Evolutionary conservation across 2,113 vertebrate species (phyloP).

Genomic region (Bettongia penicillata): DNA sequence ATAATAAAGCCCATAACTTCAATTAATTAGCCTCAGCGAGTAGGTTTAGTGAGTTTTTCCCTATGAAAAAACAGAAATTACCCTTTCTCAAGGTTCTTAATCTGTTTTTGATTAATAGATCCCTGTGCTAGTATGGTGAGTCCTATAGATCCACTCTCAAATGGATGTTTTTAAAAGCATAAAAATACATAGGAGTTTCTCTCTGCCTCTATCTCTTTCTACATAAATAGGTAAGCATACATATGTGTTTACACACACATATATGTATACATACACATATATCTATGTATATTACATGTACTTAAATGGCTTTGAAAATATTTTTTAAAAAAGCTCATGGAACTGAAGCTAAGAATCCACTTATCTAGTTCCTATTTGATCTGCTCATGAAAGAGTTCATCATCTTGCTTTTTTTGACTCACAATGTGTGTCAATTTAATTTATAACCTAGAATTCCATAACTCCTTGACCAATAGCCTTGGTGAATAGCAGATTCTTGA

Average conservation of each 20-base stretch:
- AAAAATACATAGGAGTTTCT: not conserved
- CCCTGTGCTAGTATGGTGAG: not conserved
- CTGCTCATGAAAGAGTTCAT: not conserved
- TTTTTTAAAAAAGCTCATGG: not conserved
- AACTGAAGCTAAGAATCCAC: not conserved
- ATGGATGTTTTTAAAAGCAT: not conserved
- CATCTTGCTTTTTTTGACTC: not conserved
- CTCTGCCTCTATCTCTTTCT: no score
- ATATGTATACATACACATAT: no score
- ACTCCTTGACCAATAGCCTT: not conserved
- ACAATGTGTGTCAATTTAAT: not conserved
- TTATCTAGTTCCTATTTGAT: not conserved
- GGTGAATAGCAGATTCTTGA: not conserved
- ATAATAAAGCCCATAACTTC: not conserved
- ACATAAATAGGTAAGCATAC: no score
- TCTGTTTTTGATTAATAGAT: not conserved
- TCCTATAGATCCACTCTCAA: not conserved
- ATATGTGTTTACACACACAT: no score
- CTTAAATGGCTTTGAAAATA: no score
- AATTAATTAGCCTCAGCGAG: not conserved
- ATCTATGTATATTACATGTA: no score
- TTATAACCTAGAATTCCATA: not conserved
- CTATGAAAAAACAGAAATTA: not conserved
- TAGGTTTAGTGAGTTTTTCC: not conserved
- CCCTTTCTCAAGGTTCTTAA: not conserved